Conservation (phyloP, 2,888 invertebrate genomes). For the Pterobdella sp. region DNA sequence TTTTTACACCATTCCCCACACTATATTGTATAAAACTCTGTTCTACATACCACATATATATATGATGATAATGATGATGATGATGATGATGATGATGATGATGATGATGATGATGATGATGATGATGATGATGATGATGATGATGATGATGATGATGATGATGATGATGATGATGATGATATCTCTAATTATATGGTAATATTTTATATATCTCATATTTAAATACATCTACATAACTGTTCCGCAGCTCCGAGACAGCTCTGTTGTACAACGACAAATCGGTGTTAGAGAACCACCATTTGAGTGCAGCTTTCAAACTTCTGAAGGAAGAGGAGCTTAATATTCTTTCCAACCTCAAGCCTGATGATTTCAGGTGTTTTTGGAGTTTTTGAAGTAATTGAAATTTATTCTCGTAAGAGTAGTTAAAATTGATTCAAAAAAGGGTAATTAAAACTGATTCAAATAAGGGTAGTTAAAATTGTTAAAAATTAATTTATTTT, state of each 20-base stretch:
- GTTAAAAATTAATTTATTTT: too few relatives aligned
- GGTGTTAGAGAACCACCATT: slow-evolving; percentile 80
- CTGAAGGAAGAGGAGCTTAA: slow-evolving; percentile 77
- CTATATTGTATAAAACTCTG: too few relatives aligned
- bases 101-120: slow-evolving; percentile 18
- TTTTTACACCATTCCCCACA: too few relatives aligned
- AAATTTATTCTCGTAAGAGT: too few relatives aligned
- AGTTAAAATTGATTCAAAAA: too few relatives aligned
- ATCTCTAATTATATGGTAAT: background rate
- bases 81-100: slow-evolving; percentile 20
- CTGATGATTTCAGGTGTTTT: slow-evolving; percentile 66
- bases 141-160: slow-evolving; percentile 12
- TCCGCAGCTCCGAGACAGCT: slow-evolving; percentile 68
- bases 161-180: slow-evolving; percentile 24
- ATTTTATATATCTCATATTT: too few relatives aligned
- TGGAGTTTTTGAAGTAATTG: too few relatives aligned
- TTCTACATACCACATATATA: too few relatives aligned
- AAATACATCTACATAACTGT: background rate
- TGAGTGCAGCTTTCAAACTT: slow-evolving; percentile 75
- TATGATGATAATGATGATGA: slow-evolving; percentile 28
- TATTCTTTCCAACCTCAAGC: slow-evolving; percentile 74
- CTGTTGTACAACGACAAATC: slow-evolving; percentile 85
- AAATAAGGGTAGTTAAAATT: too few relatives aligned
- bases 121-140: slow-evolving; percentile 20
- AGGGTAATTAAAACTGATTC: too few relatives aligned